Evolutionary conservation across 2,113 vertebrate species (phyloP).

Genomic region (Dicentrarchus labrax): DNA sequence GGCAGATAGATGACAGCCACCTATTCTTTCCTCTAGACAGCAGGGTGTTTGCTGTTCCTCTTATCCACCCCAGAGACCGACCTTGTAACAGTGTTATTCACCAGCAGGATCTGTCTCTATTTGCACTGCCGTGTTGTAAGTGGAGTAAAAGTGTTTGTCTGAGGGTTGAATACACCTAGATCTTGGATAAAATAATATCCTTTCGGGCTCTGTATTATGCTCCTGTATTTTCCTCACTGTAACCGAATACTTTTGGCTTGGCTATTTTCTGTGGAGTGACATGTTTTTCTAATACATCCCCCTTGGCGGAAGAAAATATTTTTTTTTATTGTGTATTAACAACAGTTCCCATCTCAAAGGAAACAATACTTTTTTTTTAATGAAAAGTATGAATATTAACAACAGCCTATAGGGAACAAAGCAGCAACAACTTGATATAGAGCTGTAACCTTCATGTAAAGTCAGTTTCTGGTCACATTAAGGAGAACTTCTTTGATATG

Average conservation of each 20-base stretch:
- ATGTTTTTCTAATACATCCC: conserved; percentile 34
- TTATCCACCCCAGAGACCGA: conserved; percentile 72
- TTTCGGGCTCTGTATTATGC: conserved; percentile 25
- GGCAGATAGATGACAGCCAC: conserved; percentile 73
- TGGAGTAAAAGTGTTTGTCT: conserved; percentile 62
- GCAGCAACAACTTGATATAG: conserved; percentile 1
- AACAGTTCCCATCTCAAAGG: conserved; percentile 40
- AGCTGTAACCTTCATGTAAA: conserved; percentile 42
- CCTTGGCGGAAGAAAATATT: conserved; percentile 3
- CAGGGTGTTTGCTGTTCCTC: conserved; percentile 77
- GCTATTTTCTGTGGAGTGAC: conserved; percentile 30
- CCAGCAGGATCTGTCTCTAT: conserved; percentile 65
- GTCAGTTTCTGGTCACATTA: conserved; percentile 47
- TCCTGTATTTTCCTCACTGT: background rate
- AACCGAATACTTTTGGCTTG: conserved; percentile 23
- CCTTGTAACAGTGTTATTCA: conserved; percentile 66
- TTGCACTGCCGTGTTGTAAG: conserved; percentile 60
- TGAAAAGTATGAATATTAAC: conserved; percentile 45
- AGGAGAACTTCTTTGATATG: conserved; percentile 59
- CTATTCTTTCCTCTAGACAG: conserved; percentile 72
- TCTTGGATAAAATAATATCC: conserved; percentile 62
- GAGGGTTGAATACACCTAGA: conserved; percentile 46
- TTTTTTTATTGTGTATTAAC: conserved; percentile 20
- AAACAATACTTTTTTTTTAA: conserved; percentile 33
- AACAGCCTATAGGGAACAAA: conserved; percentile 22